Evolutionary conservation across 2,113 vertebrate species (phyloP).

Genomic region (Terrapene triunguis): DNA sequence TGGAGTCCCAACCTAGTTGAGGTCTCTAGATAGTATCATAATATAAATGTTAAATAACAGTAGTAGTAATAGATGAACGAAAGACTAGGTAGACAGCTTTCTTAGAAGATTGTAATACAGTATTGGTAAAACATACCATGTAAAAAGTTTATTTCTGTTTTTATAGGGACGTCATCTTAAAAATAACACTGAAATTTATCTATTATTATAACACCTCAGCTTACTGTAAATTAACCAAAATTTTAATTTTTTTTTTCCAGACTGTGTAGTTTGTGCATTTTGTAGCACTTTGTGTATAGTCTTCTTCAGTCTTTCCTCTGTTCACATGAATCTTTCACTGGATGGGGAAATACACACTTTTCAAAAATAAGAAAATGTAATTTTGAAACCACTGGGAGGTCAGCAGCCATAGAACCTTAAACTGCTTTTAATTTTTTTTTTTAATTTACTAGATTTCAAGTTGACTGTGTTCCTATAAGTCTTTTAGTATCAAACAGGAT

Average conservation of each 20-base stretch:
- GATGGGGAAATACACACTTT: not conserved
- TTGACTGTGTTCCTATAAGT: not conserved
- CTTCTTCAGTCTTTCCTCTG: too few species aligned
- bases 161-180: not conserved
- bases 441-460: not conserved
- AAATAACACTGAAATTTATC: not conserved
- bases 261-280: too few species aligned
- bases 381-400: not conserved
- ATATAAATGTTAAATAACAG: not conserved
- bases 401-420: not conserved
- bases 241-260: too few species aligned
- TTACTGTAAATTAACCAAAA: not conserved
- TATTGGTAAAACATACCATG: not conserved
- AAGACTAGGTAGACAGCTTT: not conserved
- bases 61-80: not conserved
- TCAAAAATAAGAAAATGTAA: not conserved
- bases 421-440: not conserved
- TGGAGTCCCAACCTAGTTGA: not conserved
- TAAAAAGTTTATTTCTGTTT: not conserved
- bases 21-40: not conserved
- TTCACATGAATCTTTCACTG: too few species aligned
- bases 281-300: too few species aligned
- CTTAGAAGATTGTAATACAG: not conserved
- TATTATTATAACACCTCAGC: not conserved
- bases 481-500: not conserved